Evolutionary conservation across 2,113 vertebrate species (phyloP), one percentile per base, ranked within the genome.

Genomic region (Mesembrinibis cayennensis): DNA sequence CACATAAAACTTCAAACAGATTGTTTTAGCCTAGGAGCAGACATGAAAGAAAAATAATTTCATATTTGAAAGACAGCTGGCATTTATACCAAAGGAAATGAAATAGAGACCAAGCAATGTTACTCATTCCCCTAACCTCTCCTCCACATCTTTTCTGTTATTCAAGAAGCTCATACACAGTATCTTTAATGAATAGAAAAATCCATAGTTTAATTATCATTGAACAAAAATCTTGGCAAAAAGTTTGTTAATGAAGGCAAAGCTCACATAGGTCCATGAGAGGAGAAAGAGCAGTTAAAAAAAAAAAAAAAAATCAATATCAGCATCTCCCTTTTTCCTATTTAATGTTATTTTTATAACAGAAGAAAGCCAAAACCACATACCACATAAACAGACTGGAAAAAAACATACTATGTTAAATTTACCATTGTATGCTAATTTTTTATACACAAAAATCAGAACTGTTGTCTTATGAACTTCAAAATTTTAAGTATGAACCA

Each of bases 21-120:
- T 66, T 71, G 81, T 92, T 98, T 97, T 58, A 95, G 95, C 82
- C 95, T 91, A 92, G 79, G 81, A 97, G 62, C 67, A 59, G 45
- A 98, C 76, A 97, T 93, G 95, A 96, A 98, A 97, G 95, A 83
- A 95, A 97, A 98, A 95, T 93, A 23, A 94, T 96, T 98, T 98
- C 92, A 95, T 84, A 96, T 95, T 86, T 97, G 88, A 97, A 96
- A 95, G 96, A 90, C 91, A 97, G 87, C 82, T 97, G 94, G 92
- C 87, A 92, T 91, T 93, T 88, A 82, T 94, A 95, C 78, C 78
- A 92, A 97, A 97, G 94, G 91, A 97, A 97, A 96, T 96, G 93
- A 97, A 91, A 97, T n/a, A 97, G 78, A 94, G 86, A 97, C 88
- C 78, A 87, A 88, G 80, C 45, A 87, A 96, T 93, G 93, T 91